phyloP scores from a whole-genome alignment of 2,113 vertebrate species.

The Scomber colias region DNA sequence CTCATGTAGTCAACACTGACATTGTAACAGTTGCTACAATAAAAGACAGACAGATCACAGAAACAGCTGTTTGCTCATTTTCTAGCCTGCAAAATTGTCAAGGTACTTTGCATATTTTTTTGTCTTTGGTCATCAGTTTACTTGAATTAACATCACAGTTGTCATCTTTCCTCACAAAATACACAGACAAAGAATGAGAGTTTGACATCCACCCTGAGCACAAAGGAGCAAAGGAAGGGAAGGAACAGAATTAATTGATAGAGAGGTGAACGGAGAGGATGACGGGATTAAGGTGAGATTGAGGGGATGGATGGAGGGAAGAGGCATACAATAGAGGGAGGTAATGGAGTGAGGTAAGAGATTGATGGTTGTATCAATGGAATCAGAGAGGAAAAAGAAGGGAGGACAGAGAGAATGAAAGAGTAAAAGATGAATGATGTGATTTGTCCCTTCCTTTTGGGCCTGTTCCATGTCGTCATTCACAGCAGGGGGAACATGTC shows the following conservation, averaged over 20 bases:
- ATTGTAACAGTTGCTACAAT: background rate
- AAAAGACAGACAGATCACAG: background rate
- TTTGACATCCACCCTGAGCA: constrained; percentile 7
- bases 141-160: background rate
- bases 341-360: constrained; percentile 75
- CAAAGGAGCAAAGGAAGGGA: constrained; percentile 15
- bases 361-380: constrained; percentile 70
- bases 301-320: constrained; percentile 57
- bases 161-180: background rate
- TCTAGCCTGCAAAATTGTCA: background rate
- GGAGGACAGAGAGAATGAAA: constrained; percentile 53
- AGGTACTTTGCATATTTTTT: background rate
- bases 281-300: constrained; percentile 52
- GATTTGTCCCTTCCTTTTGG: constrained; percentile 53
- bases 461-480: constrained; percentile 38
- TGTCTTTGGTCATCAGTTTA: background rate
- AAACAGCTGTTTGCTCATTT: background rate
- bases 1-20: background rate
- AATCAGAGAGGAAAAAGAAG: constrained; percentile 68
- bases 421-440: constrained; percentile 58
- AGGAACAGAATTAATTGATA: constrained; percentile 31
- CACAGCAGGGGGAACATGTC: constrained; percentile 24
- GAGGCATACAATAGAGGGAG: constrained; percentile 59
- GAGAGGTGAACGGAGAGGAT: constrained; percentile 36
- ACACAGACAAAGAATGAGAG: background rate